Conservation (phyloP, 2,888 invertebrate species). For the Physocephala rufipes region DNA sequence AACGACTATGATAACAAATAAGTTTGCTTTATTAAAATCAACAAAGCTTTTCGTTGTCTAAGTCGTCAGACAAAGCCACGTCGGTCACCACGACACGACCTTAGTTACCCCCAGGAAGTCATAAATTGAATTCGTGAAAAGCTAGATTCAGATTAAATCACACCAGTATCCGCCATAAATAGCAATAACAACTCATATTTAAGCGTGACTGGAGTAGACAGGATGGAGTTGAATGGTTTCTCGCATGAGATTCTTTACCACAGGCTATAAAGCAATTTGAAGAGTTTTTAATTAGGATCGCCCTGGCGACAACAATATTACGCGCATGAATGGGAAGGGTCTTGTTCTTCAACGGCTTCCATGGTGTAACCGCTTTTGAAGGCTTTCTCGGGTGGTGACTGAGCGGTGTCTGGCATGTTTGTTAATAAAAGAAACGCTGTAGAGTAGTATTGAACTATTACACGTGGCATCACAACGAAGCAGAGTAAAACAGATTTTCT, state of each 20-base stretch:
- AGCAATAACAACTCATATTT: slow-evolving; percentile 34
- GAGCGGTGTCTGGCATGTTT: slow-evolving; percentile 40
- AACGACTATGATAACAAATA: slow-evolving; percentile 53
- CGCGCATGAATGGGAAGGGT: slow-evolving; percentile 15
- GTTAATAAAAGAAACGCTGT: slow-evolving; percentile 37
- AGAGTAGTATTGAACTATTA: slow-evolving; percentile 53
- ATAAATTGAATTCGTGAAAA: neutral
- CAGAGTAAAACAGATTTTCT: slow-evolving; percentile 24
- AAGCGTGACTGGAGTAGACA: too few species aligned
- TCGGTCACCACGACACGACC: slow-evolving; percentile 3
- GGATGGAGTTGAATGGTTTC: slow-evolving; percentile 4
- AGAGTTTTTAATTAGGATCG: slow-evolving; percentile 62
- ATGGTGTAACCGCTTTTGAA: too few species aligned
- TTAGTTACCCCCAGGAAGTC: neutral
- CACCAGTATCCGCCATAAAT: slow-evolving; percentile 47
- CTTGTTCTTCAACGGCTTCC: too few species aligned
- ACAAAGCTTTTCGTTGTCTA: slow-evolving; percentile 6
- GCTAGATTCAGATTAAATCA: slow-evolving; percentile 45
- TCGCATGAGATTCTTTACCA: neutral
- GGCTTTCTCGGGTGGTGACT: too few species aligned
- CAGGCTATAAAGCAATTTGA: slow-evolving; percentile 57
- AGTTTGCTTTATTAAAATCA: slow-evolving; percentile 57
- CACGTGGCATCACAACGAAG: slow-evolving; percentile 43
- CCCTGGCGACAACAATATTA: slow-evolving; percentile 53
- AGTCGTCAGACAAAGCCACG: neutral